Evolutionary conservation across 2,888 invertebrate genomes (phyloP).

Genomic region (Leptopilina drosophilae): DNA sequence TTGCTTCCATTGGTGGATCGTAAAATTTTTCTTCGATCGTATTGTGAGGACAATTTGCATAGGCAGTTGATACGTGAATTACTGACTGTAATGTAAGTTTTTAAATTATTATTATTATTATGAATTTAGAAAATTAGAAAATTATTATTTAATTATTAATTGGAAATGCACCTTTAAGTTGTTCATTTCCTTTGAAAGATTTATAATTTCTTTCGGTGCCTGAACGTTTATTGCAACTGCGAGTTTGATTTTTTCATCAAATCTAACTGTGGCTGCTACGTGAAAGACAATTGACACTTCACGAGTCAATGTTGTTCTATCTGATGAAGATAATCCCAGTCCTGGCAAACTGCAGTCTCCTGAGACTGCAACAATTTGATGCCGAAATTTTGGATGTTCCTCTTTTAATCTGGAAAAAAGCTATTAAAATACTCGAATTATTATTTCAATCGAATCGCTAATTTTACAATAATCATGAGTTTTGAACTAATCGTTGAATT

Average conservation of each 20-base stretch:
- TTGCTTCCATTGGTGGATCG: conserved; percentile 78
- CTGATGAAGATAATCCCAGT: conserved; percentile 80
- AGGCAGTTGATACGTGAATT: conserved; percentile 81
- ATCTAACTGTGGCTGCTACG: conserved; percentile 81
- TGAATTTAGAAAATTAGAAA: not conserved
- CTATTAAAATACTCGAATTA: conserved; percentile 69
- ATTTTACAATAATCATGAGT: not conserved
- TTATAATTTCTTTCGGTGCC: conserved; percentile 82
- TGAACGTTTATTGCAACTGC: conserved; percentile 87
- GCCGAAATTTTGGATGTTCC: conserved; percentile 81
- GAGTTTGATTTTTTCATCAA: conserved; percentile 86
- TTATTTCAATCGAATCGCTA: not conserved
- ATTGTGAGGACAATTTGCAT: conserved; percentile 78
- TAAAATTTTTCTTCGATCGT: conserved; percentile 80
- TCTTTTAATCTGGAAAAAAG: conserved; percentile 80
- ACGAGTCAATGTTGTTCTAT: conserved; percentile 78
- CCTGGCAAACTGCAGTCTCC: conserved; percentile 82
- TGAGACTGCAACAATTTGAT: conserved; percentile 79
- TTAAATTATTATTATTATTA: too few relatives aligned
- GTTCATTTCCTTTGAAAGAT: conserved; percentile 83
- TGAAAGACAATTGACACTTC: conserved; percentile 80
- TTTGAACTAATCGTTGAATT: not conserved
- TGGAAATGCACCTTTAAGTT: conserved; percentile 78
- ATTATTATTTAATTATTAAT: conserved; percentile 6
- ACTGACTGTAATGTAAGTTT: conserved; percentile 72